A percentile compares a stretch with the other conserved stretches of the same genome.
Conservation (phyloP, 2,888 invertebrate species). For the Hirtodrosophila cameraria region DNA sequence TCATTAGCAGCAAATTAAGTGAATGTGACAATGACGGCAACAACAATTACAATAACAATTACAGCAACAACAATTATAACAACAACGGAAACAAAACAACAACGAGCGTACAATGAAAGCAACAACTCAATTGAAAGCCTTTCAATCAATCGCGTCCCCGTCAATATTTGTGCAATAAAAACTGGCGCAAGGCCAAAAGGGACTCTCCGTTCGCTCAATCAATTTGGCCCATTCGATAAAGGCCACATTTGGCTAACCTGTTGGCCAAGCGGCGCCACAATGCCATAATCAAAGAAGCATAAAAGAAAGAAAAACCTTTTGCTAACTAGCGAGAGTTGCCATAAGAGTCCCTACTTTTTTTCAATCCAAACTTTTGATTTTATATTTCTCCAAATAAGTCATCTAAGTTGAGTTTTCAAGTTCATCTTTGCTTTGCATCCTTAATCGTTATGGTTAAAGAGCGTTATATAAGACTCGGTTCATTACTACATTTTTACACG, state of each 20-base stretch:
- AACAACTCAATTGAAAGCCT: conserved; percentile 50
- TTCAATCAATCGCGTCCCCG: conserved; percentile 58
- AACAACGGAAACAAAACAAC: conserved; percentile 17
- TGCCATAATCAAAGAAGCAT: conserved; percentile 12
- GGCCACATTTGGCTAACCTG: conserved; percentile 68
- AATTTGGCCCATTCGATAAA: conserved; percentile 41
- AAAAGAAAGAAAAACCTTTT: conserved; percentile 44
- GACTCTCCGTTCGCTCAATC: conserved; percentile 41
- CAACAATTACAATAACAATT: conserved; percentile 5
- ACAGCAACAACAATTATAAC: conserved; percentile 5
- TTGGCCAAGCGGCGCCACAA: conserved; percentile 59
- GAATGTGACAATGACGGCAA: conserved; percentile 41
- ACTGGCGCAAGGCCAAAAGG: conserved; percentile 57
- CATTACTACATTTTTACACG: too few relatives aligned
- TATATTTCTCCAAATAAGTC: too few relatives aligned
- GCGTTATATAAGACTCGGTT: too few relatives aligned
- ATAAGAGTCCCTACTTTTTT: too few relatives aligned
- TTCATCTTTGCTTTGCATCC: too few relatives aligned
- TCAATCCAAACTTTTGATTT: too few relatives aligned
- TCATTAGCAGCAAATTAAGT: conserved; percentile 68
- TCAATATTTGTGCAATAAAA: conserved; percentile 59
- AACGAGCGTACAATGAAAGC: conserved; percentile 6
- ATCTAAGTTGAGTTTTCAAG: too few relatives aligned
- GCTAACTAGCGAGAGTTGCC: conserved; percentile 33
- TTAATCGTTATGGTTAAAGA: too few relatives aligned